Conservation (phyloP, 1,140 invertebrate genomes). For the Drosophila grimshawi region DNA sequence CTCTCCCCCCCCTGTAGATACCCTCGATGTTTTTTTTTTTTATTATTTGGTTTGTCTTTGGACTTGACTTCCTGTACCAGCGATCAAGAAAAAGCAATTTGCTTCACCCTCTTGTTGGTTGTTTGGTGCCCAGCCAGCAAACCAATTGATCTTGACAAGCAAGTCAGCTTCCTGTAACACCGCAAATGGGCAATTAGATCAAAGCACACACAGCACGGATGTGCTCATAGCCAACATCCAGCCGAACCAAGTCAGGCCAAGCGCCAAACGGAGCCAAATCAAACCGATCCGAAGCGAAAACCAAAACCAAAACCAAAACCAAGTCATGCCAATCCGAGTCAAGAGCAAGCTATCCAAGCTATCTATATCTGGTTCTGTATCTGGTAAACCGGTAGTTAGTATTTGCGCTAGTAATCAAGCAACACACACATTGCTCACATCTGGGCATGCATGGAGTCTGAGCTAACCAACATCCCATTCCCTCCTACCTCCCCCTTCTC, state of each 20-base stretch:
- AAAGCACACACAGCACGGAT: slow-evolving; percentile 47
- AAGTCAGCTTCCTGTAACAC: slow-evolving; percentile 64
- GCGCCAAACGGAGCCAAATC: slow-evolving; percentile 1
- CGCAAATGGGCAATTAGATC: slow-evolving; percentile 72
- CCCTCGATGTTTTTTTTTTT: no score
- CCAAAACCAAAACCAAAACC: not conserved
- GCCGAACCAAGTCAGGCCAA: slow-evolving; percentile 13
- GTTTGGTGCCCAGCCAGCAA: no score
- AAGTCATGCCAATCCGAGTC: not conserved
- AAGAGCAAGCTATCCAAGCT: slow-evolving; percentile 4
- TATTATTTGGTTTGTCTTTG: slow-evolving; percentile 4
- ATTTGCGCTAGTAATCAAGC: slow-evolving; percentile 82
- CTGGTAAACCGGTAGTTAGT: slow-evolving; percentile 78
- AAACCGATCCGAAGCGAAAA: slow-evolving; percentile 1
- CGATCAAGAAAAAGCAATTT: no score
- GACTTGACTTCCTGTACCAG: slow-evolving; percentile 39
- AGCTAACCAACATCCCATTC: slow-evolving; percentile 23
- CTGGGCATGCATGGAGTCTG: slow-evolving; percentile 76
- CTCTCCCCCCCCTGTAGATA: not conserved
- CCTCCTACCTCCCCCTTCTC: not conserved
- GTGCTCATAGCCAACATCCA: slow-evolving; percentile 29
- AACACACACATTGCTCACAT: slow-evolving; percentile 76
- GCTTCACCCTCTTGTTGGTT: no score
- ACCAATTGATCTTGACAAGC: slow-evolving; percentile 62
- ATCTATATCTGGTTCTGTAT: slow-evolving; percentile 62